A percentile compares a stretch with the other conserved stretches of the same genome.
phyloP scores from a whole-genome alignment of 2,797 vertebrate genomes.

The Acanthurus leucopareius region DNA sequence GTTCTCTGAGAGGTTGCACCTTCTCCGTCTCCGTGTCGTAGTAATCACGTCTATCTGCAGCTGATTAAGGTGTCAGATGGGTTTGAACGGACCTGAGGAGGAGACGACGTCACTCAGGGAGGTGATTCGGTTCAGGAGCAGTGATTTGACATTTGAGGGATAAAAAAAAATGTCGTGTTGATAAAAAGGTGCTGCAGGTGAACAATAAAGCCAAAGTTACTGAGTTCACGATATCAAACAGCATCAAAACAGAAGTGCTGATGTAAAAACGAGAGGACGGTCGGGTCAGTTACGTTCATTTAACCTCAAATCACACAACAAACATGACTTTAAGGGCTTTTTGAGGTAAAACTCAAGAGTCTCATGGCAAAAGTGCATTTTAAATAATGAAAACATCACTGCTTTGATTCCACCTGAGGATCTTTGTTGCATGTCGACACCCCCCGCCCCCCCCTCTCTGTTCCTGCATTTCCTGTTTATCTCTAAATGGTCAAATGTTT shows the following conservation, averaged over 20 bases:
- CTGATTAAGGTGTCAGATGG: constrained; percentile 9
- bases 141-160: constrained; percentile 31
- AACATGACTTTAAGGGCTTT: background rate
- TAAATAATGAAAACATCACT: background rate
- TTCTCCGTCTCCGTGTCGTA: too few relatives aligned
- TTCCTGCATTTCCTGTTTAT: background rate
- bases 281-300: background rate
- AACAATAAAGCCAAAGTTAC: constrained; percentile 1
- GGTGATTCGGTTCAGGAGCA: constrained; percentile 19
- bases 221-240: constrained; percentile 7
- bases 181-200: constrained; percentile 17
- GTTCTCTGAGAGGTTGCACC: background rate
- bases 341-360: background rate
- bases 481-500: too few relatives aligned
- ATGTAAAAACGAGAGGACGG: background rate
- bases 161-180: constrained; percentile 9
- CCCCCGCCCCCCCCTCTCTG: background rate
- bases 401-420: background rate
- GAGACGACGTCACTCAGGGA: constrained; percentile 8
- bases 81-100: constrained; percentile 1
- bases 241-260: background rate
- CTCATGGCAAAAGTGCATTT: background rate
- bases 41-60: too few relatives aligned
- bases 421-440: background rate
- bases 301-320: background rate